Conservation (phyloP, 1,140 invertebrate genomes). For the Drosophila punjabiensis region DNA sequence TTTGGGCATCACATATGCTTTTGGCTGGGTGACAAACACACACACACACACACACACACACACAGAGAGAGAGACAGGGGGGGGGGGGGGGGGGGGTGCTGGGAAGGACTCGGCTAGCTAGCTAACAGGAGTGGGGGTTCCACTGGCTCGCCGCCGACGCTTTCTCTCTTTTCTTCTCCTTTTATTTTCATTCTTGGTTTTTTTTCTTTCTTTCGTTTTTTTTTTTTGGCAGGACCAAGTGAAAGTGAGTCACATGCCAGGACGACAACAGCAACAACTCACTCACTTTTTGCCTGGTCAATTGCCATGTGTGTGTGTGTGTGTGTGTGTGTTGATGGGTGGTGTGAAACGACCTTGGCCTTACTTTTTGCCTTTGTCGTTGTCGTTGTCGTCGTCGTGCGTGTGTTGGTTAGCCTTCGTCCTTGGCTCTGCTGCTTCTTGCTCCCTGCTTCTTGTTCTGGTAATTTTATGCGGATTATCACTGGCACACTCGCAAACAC, state of each 20-base stretch:
- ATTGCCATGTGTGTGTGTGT: constrained; percentile 61
- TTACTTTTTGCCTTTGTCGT: constrained; percentile 66
- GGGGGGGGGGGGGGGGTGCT: no score
- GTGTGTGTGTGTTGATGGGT: constrained; percentile 17
- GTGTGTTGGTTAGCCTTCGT: constrained; percentile 40
- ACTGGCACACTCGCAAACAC: constrained; percentile 34
- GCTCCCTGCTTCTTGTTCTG: constrained; percentile 31
- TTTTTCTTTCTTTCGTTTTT: constrained; percentile 9
- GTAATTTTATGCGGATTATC: constrained; percentile 85
- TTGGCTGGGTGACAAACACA: constrained; percentile 68
- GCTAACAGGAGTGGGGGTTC: constrained; percentile 25
- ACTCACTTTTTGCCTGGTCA: constrained; percentile 64
- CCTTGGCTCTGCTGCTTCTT: constrained; percentile 37
- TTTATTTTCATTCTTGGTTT: constrained; percentile 26
- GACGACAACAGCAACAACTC: constrained; percentile 29
- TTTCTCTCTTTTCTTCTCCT: constrained; percentile 29
- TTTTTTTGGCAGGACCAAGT: constrained; percentile 48
- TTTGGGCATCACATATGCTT: constrained; percentile 73
- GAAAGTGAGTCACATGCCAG: constrained; percentile 72
- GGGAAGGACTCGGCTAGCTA: constrained; percentile 60
- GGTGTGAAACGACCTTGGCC: constrained; percentile 76
- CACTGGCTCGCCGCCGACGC: constrained; percentile 16
- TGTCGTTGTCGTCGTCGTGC: constrained; percentile 17
- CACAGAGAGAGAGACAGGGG: no score
- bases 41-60: no score